Conservation (phyloP, 2,113 vertebrate species). For the Lasiurus borealis region DNA sequence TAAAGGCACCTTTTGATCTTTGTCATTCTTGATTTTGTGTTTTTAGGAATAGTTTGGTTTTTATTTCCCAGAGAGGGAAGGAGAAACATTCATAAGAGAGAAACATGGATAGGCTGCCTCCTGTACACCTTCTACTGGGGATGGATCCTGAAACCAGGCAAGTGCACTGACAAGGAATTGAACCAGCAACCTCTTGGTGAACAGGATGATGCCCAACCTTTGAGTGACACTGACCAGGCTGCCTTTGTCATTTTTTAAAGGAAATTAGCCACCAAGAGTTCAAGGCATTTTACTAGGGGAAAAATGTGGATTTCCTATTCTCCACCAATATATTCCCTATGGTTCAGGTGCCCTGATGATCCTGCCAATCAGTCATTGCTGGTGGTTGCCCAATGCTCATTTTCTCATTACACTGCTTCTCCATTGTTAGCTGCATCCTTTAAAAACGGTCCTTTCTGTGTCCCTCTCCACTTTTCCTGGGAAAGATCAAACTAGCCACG, state of each 20-base stretch:
- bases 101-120: neutral
- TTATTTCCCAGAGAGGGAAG: neutral
- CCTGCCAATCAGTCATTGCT: neutral
- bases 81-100: neutral
- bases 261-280: neutral
- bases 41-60: too few relatives aligned
- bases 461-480: neutral
- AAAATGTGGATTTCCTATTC: neutral
- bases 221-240: neutral
- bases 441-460: neutral
- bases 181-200: neutral
- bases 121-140: neutral
- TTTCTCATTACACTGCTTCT: neutral
- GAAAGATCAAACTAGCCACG: neutral
- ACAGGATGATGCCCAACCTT: neutral
- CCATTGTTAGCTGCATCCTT: neutral
- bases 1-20: neutral
- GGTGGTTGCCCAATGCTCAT: neutral
- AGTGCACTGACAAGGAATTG: neutral
- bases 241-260: neutral
- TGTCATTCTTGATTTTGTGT: neutral
- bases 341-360: too few relatives aligned
- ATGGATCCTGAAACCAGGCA: neutral
- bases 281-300: neutral
- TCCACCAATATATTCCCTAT: accelerated